Evolutionary conservation across 2,113 vertebrate species (phyloP), one percentile per base, ranked within the genome.

Genomic region (Bagarius yarrelli): DNA sequence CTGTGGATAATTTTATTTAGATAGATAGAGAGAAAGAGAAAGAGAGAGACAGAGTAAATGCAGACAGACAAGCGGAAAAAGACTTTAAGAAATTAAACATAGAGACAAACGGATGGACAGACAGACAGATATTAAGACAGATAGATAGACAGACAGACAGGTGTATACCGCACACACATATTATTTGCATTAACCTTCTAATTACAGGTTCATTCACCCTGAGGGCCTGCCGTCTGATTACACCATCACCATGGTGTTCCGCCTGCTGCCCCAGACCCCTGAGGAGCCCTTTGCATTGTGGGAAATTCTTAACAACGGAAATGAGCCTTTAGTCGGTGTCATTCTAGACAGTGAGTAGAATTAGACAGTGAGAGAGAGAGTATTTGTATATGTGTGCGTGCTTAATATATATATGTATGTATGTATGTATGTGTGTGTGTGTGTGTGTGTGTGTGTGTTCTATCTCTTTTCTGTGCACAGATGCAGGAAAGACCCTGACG

Each of bases 181-280:
- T 60, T 36, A 72, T 21, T 2, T 47, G 30, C 11, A 2, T 55
- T 76, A 34, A 71, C 11, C 27, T 76, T 13, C 56, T 4, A 8
- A 25, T 56, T 84, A 0, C 90, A 99, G 98, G 86, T 95, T 88
- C 82, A 86, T 99, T 66, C 98, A 99, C 12, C 97, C 98, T 3
- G 97, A 98, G 81, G 98, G 98, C 1, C 92, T 99, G 23, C 98
- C 98, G 15, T 95, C 96, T 8, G 96, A 99, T 85, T 99, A 98
- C 88, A 99, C 97, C 70, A 93, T 99, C 87, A 94, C 92, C 0
- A 93, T 99, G 90, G 93, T 99, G 23, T 98, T 99, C 83, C 94
- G 97, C 4, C 92, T 99, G 81, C 94, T 98, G 53, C 93, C 96
- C 0, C 91, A 96, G 73, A 99, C 96, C 0, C 96, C 97, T 0